Evolutionary conservation across 2,797 vertebrate species (phyloP).

Genomic region (Melanotaenia trifasciata): DNA sequence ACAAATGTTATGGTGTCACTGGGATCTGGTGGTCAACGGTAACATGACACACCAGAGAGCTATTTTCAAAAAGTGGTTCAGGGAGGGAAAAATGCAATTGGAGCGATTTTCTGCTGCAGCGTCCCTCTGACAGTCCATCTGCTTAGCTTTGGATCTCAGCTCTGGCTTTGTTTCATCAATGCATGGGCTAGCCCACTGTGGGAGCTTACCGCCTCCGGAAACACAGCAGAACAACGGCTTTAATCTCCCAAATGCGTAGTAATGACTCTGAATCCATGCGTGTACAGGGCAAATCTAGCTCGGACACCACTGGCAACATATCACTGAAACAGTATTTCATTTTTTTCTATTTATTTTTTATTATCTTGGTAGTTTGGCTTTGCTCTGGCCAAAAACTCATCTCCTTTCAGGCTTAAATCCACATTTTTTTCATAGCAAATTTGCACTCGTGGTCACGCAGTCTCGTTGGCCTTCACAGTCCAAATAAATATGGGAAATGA

Average conservation of each 20-base stretch:
- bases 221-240: conserved; percentile 41
- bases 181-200: conserved; percentile 16
- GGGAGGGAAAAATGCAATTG: conserved; percentile 23
- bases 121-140: conserved; percentile 51
- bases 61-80: conserved; percentile 52
- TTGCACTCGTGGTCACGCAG: conserved; percentile 51
- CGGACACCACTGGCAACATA: conserved; percentile 27
- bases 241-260: conserved; percentile 61
- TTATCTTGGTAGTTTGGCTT: conserved; percentile 18
- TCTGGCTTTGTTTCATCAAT: conserved; percentile 42
- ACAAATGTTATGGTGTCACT: conserved; percentile 60
- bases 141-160: conserved; percentile 42
- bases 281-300: conserved; percentile 54
- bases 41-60: conserved; percentile 51
- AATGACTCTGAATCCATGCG: conserved; percentile 64
- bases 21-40: conserved; percentile 47
- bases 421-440: conserved; percentile 64
- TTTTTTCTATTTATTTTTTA: conserved; percentile 30
- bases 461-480: conserved; percentile 42
- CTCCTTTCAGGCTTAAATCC: conserved; percentile 52
- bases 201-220: conserved; percentile 47
- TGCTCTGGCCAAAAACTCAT: conserved; percentile 16
- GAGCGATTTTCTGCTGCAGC: conserved; percentile 50
- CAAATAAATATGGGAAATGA: conserved; percentile 71
- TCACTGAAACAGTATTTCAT: conserved; percentile 11